Percentiles rank a stretch among this genome's conserved stretches.
Conservation (phyloP, 2,888 invertebrate species). For the Drosophila parthenogenetica region DNA sequence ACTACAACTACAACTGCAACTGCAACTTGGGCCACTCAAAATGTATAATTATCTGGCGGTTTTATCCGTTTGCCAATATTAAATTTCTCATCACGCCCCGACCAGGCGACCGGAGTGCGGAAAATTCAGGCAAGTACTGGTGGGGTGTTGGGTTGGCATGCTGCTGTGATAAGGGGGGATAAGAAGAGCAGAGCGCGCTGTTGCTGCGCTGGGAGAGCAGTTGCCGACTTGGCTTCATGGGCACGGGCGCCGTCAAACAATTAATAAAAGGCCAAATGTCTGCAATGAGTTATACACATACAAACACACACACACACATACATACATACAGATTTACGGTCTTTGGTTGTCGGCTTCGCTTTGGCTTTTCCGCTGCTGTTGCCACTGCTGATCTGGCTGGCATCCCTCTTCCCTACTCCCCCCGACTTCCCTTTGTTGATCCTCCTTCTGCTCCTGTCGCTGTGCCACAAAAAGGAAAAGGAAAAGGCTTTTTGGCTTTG, state of each 20-base stretch:
- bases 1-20: conserved; percentile 28
- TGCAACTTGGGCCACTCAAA: conserved; percentile 75
- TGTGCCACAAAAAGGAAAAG: conserved; percentile 46
- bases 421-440: conserved; percentile 3
- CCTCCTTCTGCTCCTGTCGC: conserved; percentile 40
- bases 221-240: conserved; percentile 65
- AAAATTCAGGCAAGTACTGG: conserved; percentile 33
- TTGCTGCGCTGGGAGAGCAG: conserved; percentile 48
- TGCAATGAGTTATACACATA: conserved; percentile 77
- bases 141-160: conserved; percentile 17
- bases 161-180: not conserved
- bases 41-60: conserved; percentile 81
- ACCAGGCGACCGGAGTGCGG: conserved; percentile 33
- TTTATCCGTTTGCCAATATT: conserved; percentile 84
- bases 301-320: not conserved
- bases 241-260: conserved; percentile 82
- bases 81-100: conserved; percentile 85
- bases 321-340: conserved; percentile 15
- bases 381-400: conserved; percentile 24
- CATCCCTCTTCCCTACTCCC: not conserved
- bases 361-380: conserved; percentile 53
- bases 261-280: conserved; percentile 80
- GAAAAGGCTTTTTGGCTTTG: conserved; percentile 58
- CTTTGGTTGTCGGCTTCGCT: conserved; percentile 38
- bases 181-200: not conserved